These are phyloP conservation scores for Lipophrys pholis DNA, from an alignment of 2,113 vertebrate species.

Conservation along the genomic window DNA sequence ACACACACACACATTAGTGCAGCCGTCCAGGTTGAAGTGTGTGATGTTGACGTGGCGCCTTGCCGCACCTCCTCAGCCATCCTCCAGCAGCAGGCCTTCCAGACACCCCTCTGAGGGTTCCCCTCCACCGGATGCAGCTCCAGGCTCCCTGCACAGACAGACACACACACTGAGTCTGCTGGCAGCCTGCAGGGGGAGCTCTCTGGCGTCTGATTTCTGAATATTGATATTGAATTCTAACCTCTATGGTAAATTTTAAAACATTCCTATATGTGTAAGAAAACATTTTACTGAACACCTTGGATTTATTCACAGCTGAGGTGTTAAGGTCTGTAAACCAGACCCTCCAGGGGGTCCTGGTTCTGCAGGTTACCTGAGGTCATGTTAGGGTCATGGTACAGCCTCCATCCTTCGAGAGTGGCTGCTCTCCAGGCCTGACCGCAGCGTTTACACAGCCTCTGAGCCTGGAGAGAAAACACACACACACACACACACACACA, in stretches of 20 bases:
- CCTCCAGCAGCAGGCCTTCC: conserved; percentile 97
- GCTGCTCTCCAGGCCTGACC: conserved; percentile 99
- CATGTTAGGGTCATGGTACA: conserved; percentile 96
- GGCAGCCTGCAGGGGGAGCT: too few relatives aligned
- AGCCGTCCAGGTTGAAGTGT: too few relatives aligned
- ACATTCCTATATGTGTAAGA: too few relatives aligned
- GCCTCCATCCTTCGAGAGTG: conserved; percentile 97
- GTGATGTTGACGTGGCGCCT: not conserved
- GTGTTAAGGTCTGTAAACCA: too few relatives aligned
- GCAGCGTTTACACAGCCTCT: conserved; percentile 94
- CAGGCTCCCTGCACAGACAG: conserved; percentile 67
- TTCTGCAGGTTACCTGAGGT: conserved; percentile 84
- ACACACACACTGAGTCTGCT: too few relatives aligned
- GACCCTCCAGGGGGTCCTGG: too few relatives aligned
- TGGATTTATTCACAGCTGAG: too few relatives aligned
- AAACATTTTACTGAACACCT: too few relatives aligned
- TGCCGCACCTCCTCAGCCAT: conserved; percentile 92
- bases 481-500: conserved; percentile 30
- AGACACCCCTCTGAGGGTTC: conserved; percentile 94
- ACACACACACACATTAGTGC: not conserved
- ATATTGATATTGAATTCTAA: too few relatives aligned
- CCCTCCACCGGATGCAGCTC: conserved; percentile 92
- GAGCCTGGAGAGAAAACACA: conserved; percentile 89
- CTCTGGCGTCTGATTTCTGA: too few relatives aligned
- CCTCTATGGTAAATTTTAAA: too few relatives aligned